Percentiles rank a stretch among this genome's conserved stretches.
Conservation (phyloP, 2,113 vertebrate species). For the Fregata magnificens region DNA sequence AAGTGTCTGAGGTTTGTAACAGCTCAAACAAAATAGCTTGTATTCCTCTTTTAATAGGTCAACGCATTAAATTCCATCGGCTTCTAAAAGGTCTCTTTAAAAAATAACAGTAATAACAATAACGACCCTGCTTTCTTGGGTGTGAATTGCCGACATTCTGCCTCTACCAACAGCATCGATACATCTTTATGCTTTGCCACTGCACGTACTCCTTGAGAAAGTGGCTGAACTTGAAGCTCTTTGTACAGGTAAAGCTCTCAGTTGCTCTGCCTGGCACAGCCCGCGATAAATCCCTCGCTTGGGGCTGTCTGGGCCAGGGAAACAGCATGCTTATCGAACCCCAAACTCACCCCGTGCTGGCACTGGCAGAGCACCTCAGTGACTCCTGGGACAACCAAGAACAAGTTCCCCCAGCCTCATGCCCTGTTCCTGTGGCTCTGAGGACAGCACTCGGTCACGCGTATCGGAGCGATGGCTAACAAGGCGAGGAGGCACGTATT, state of each 20-base stretch:
- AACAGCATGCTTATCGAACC: accelerated
- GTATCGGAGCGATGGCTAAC: conserved; percentile 51
- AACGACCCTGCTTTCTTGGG: background rate
- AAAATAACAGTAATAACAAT: conserved; percentile 32
- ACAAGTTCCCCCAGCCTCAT: background rate
- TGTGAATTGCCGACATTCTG: background rate
- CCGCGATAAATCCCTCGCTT: accelerated
- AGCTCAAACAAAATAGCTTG: conserved; percentile 42
- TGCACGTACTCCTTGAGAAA: background rate
- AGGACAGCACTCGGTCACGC: conserved; percentile 27
- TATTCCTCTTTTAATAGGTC: conserved; percentile 37
- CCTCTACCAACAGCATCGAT: background rate
- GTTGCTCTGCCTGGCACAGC: background rate
- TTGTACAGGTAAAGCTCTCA: background rate
- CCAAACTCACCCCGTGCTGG: background rate
- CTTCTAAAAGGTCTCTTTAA: conserved; percentile 44
- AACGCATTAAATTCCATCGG: conserved; percentile 21
- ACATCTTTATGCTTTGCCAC: background rate
- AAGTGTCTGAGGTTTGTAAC: conserved; percentile 38
- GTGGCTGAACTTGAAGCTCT: background rate
- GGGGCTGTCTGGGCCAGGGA: background rate
- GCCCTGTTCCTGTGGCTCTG: background rate
- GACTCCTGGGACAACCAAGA: background rate
- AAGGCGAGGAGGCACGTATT: conserved; percentile 74
- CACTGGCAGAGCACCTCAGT: background rate